Evolutionary conservation across 2,113 vertebrate genomes (phyloP).

Genomic region (Halichoeres trimaculatus): DNA sequence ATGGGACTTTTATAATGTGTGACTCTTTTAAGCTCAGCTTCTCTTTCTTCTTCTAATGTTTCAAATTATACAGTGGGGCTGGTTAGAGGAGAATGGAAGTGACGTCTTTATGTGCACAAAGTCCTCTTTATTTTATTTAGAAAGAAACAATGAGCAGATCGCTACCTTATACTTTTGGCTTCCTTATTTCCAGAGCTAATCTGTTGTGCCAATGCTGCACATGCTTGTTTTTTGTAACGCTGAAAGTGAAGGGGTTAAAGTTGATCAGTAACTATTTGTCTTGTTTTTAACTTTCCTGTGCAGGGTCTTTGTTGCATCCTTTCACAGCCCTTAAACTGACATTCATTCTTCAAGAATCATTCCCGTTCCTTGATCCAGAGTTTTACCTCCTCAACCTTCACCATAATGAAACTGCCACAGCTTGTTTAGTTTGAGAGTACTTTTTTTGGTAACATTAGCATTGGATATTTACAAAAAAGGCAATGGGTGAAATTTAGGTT

Average conservation of each 20-base stretch:
- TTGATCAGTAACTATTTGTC: neutral
- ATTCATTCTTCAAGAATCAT: neutral
- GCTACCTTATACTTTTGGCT: neutral
- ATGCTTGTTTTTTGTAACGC: neutral
- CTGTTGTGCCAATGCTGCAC: neutral
- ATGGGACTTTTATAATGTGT: slow-evolving; percentile 53
- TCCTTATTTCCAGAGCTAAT: neutral
- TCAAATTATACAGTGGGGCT: slow-evolving; percentile 27
- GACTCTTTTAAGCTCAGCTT: slow-evolving; percentile 15
- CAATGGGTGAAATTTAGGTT: neutral
- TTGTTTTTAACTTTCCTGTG: neutral
- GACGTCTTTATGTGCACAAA: slow-evolving; percentile 24
- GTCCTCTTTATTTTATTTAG: slow-evolving; percentile 21
- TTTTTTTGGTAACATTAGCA: neutral
- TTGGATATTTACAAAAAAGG: neutral
- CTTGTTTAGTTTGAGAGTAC: neutral
- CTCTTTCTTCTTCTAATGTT: slow-evolving; percentile 38
- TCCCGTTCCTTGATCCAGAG: neutral
- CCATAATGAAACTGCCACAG: neutral
- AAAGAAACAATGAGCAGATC: neutral
- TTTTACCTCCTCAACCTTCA: neutral
- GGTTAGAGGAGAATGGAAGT: slow-evolving; percentile 39
- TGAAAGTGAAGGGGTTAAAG: neutral
- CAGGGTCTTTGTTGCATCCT: neutral
- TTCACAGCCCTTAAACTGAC: neutral